Percentiles rank a stretch among this genome's conserved stretches.
phyloP scores from a whole-genome alignment of 53 echinoderm and acorn worm species.

The Paracentrotus lividus region DNA sequence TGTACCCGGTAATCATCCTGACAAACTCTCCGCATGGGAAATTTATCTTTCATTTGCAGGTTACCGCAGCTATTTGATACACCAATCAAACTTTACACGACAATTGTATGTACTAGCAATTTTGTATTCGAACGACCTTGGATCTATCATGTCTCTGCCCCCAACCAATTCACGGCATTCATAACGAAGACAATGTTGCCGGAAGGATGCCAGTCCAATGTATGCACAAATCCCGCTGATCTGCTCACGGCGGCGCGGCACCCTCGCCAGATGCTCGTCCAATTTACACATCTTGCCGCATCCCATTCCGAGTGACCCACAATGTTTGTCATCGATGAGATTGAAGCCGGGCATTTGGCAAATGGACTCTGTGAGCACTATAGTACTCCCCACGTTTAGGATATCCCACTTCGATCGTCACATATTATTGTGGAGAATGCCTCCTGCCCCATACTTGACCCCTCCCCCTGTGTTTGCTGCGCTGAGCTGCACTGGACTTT shows the following conservation, averaged over 20 bases:
- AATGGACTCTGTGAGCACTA: conserved; percentile 48
- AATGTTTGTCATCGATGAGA: conserved; percentile 58
- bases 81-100: neutral
- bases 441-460: conserved; percentile 52
- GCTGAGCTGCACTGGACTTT: conserved; percentile 38
- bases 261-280: conserved; percentile 40
- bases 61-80: neutral
- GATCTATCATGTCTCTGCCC: neutral
- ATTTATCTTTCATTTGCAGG: conserved; percentile 38
- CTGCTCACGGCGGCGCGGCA: neutral
- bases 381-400: neutral
- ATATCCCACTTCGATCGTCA: conserved; percentile 50
- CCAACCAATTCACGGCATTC: conserved; percentile 44
- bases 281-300: conserved; percentile 42
- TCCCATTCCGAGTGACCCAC: neutral
- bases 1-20: neutral
- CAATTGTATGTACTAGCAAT: neutral
- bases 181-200: conserved; percentile 50
- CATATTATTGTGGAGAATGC: conserved; percentile 53
- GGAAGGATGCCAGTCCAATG: conserved; percentile 41
- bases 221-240: conserved; percentile 15
- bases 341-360: conserved; percentile 48
- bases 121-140: conserved; percentile 23
- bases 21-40: neutral
- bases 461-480: conserved; percentile 37